phyloP scores from a whole-genome alignment of 2,113 vertebrate genomes.

The Piprites chloris region DNA sequence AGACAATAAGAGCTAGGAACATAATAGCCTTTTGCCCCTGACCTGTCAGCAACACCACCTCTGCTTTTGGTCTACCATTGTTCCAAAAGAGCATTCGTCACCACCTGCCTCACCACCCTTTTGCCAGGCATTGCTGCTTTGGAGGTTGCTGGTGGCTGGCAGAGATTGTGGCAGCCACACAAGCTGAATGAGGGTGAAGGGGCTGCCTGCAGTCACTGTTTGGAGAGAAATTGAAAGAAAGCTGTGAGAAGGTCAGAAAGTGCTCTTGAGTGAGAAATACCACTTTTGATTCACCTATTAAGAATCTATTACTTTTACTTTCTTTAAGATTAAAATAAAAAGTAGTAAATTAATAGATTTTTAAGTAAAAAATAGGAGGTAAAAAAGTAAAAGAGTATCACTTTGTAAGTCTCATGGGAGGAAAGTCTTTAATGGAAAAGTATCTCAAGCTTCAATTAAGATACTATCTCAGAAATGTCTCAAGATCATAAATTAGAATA shows the following conservation, averaged over 20 bases:
- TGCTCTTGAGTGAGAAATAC: background rate
- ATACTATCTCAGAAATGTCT: background rate
- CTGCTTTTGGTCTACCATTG: background rate
- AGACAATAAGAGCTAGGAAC: background rate
- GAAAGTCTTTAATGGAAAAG: background rate
- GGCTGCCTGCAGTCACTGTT: background rate
- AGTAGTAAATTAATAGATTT: background rate
- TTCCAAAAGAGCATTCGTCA: background rate
- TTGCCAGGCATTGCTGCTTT: background rate
- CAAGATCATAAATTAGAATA: background rate
- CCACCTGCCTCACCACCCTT: background rate
- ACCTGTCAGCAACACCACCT: background rate
- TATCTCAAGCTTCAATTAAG: background rate
- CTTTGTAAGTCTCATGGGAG: background rate
- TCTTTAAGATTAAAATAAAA: background rate
- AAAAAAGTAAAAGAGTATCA: background rate
- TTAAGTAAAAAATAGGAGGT: background rate
- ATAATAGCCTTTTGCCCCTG: background rate
- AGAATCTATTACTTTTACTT: background rate
- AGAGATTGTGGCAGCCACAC: background rate
- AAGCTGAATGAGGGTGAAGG: background rate
- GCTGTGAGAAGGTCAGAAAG: background rate
- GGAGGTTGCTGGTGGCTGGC: background rate
- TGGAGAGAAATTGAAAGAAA: background rate
- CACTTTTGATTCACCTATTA: background rate